Conservation (phyloP, 2,797 vertebrate species). For the Vultur gryphus region DNA sequence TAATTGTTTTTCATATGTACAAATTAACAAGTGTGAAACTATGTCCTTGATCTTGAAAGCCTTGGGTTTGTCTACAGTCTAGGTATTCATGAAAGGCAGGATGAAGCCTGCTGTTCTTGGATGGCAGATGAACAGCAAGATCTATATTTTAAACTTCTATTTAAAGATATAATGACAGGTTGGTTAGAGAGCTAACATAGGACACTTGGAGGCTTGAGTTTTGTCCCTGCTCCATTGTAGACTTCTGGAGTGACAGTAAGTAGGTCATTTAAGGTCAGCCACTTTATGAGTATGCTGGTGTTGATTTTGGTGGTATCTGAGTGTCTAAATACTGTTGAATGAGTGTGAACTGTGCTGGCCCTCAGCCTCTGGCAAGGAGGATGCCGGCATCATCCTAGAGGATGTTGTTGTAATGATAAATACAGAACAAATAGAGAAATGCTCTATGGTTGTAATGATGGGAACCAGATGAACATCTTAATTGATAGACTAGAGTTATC, state of each 20-base stretch:
- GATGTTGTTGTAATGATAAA: neutral
- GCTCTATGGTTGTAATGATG: neutral
- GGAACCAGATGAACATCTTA: neutral
- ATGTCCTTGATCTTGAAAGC: neutral
- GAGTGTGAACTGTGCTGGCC: neutral
- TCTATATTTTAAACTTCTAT: neutral
- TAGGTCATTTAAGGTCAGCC: neutral
- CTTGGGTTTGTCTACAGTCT: neutral
- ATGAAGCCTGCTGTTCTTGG: neutral
- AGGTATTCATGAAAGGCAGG: neutral
- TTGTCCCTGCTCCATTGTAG: neutral
- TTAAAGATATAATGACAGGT: neutral
- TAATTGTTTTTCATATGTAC: rapidly evolving
- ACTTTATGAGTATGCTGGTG: rapidly evolving
- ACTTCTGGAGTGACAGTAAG: neutral
- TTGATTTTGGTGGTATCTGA: neutral
- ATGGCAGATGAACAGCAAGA: neutral
- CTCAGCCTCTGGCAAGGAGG: neutral
- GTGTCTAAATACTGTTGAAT: neutral
- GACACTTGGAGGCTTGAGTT: neutral
- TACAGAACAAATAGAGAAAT: neutral
- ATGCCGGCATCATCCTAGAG: neutral
- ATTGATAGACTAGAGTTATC: neutral
- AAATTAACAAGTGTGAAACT: neutral
- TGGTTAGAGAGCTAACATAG: too few species aligned